Evolutionary conservation across 2,888 invertebrate species (phyloP).

Genomic region (Cerastis leucographa): DNA sequence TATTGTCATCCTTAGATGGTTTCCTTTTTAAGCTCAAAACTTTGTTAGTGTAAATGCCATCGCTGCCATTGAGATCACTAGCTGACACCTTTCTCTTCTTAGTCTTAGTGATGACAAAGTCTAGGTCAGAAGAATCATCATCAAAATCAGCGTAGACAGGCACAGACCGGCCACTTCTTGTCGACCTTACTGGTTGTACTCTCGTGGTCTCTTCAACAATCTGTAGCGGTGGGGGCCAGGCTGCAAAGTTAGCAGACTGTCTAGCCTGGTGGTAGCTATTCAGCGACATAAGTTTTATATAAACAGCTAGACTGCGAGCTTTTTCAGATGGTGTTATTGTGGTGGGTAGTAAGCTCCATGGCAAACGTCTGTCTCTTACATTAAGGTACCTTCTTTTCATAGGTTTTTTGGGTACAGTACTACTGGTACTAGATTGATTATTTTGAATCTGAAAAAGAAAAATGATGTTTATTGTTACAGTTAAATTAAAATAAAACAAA

Average conservation of each 20-base stretch:
- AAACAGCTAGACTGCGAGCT: conserved; percentile 84
- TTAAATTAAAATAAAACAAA: not conserved
- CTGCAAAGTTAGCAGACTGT: conserved; percentile 79
- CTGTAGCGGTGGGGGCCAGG: conserved; percentile 86
- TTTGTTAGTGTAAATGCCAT: conserved; percentile 80
- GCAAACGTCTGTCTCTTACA: conserved; percentile 86
- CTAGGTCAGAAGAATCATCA: conserved; percentile 87
- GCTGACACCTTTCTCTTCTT: conserved; percentile 84
- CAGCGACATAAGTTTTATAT: conserved; percentile 86
- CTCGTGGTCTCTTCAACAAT: conserved; percentile 85
- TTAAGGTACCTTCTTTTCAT: conserved; percentile 84
- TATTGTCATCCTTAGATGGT: conserved; percentile 81
- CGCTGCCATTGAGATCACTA: conserved; percentile 77
- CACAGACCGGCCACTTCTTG: conserved; percentile 85
- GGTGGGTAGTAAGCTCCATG: conserved; percentile 86
- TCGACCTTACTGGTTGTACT: conserved; percentile 82
- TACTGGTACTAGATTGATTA: conserved; percentile 43
- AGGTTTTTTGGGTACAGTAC: conserved; percentile 70
- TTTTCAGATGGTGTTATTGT: conserved; percentile 83
- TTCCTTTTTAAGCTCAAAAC: conserved; percentile 85
- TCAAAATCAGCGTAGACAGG: conserved; percentile 86
- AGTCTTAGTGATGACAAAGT: conserved; percentile 82
- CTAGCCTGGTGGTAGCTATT: conserved; percentile 85
- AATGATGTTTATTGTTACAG: not conserved
- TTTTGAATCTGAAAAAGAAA: conserved; percentile 71